Evolutionary conservation across 2,113 vertebrate genomes (phyloP), one percentile per base, ranked within the genome.

Genomic region (Furnarius figulus): DNA sequence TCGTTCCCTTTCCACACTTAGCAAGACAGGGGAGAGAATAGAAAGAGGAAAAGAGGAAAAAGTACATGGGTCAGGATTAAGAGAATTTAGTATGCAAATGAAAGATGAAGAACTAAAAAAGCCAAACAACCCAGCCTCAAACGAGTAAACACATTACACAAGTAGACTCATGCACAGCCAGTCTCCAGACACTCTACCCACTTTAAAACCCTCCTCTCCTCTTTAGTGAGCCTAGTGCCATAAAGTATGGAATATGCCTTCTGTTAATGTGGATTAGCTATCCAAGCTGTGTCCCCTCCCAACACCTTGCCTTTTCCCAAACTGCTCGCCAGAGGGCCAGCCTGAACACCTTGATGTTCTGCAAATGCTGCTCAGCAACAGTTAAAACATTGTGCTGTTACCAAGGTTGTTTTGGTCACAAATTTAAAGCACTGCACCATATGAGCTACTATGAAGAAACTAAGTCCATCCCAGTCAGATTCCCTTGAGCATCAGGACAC

Each of bases 191-290:
- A 81, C 47, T 7, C 13, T 49, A 28, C 19, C 2, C 21, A 12
- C 6, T 6, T 12, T 49, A 53, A 49, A 81, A 9, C 2, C 8
- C 5, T 3, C 2, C 4, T 33, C 6, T 5, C 10, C 6, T n/a
- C 28, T 19, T 35, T 50, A 13, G 20, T 65, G 27, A 40, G 2
- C 5, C 46, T 33, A 19, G 20, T 39, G 21, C 16, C 14, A 25
- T 22, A 14, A 10, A 30, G 7, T 27, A 42, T 7, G 14, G 13
- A n/a, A 59, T n/a, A 39, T 8, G 4, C 4, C 9, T 66, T 52
- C 30, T 8, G 19, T 39, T 35, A 33, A 9, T 28, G 49, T 68
- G 15, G 20, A 21, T 56, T 17, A 70, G 24, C 6, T 35, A 6
- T 55, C 8, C 25, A 3, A 22, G 8, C 17, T 33, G 2, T 28